Evolutionary conservation across 2,113 vertebrate species (phyloP), one percentile per base, ranked within the genome.

Genomic region (Forbesichthys papilliferus): DNA sequence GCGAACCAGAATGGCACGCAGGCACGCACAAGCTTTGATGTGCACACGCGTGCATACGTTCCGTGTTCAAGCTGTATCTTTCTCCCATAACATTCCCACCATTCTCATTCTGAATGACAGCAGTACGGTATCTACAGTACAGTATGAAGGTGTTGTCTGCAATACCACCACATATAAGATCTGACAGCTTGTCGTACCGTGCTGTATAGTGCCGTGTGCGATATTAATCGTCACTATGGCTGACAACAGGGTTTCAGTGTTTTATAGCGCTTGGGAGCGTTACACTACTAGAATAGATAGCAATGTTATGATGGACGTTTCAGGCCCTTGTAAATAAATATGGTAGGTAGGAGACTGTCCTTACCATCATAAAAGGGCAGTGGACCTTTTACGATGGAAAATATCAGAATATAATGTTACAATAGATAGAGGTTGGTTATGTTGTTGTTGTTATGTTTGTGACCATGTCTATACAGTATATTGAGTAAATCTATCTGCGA

Each of bases 141-240:
- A 0, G 27, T 27, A 88, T 84, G 83, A 77, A 61, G 51, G 58
- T 71, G 83, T 80, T 79, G 36, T 42, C 36, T 74, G 78, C 53
- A 83, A 77, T 27, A 27, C 27, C 61, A 48, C 52, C 16, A 77
- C 68, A 61, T 5, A 62, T 11, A n/a, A 66, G 69, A 84, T 79
- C 83, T 76, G 84, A 86, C 79, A 56, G 83, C 20, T 75, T 78
- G 86, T 89, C 87, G 79, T 55, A 10, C 73, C 11, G 2, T 27
- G 27, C 27, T 27, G 8, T 69, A 77, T 62, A 75, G 82, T 81
- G 81, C 76, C 2, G 69, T 71, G 66, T 51, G 62, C 65, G 79
- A 84, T 86, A 78, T 75, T 80, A 79, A 87, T 83, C 77, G 67
- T 81, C 82, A 80, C 80, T 85, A 72, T 14, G 73, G 59, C 83